A percentile compares a stretch with the other conserved stretches of the same genome.
These are phyloP conservation scores for Ceratotherium simum DNA, from an alignment of 2,113 vertebrate species.

Conservation along the genomic window DNA sequence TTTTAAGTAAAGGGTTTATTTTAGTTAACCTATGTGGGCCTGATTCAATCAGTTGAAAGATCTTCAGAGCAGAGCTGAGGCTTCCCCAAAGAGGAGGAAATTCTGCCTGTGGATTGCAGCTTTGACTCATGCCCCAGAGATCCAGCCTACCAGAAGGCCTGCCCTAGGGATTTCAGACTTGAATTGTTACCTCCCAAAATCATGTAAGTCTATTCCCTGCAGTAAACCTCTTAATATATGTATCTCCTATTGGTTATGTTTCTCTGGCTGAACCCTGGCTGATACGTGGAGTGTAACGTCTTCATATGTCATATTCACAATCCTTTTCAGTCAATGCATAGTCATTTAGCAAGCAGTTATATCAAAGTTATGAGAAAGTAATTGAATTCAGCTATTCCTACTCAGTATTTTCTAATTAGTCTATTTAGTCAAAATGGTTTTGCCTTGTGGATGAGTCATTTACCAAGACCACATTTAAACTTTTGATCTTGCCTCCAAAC, in stretches of 20 bases:
- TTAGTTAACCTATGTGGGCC: background rate
- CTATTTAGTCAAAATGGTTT: background rate
- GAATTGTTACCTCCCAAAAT: background rate
- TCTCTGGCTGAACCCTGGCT: background rate
- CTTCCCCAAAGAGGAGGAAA: background rate
- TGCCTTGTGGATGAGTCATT: background rate
- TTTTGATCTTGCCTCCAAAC: background rate
- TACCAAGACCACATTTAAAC: background rate
- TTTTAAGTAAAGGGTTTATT: background rate
- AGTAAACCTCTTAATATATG: background rate
- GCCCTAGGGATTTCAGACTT: background rate
- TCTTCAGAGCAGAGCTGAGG: background rate
- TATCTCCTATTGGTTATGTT: background rate
- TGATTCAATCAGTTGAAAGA: background rate
- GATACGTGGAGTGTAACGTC: background rate
- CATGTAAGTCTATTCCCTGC: background rate
- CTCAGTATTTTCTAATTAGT: background rate
- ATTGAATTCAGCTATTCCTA: background rate
- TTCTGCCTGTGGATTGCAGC: background rate
- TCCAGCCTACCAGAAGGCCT: background rate
- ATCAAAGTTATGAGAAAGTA: background rate
- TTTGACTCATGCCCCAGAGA: too few species aligned
- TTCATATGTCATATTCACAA: background rate
- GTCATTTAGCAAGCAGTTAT: conserved; percentile 26
- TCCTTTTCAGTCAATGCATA: background rate